Conservation (phyloP, 1,140 invertebrate genomes). For the Holcopasites calliopsidis region DNA sequence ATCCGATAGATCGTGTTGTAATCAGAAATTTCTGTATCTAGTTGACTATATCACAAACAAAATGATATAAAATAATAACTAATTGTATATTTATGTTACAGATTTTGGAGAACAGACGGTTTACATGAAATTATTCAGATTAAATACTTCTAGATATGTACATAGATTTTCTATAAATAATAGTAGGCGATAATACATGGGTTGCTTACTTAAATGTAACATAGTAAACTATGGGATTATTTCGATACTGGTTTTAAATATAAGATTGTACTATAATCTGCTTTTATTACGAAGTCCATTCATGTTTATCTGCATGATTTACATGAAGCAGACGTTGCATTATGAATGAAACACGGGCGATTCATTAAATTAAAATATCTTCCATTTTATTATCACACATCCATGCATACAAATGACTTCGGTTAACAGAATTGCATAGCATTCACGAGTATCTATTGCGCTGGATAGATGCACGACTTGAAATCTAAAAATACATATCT, state of each 20-base stretch:
- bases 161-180: conserved; percentile 54
- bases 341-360: conserved; percentile 38
- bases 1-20: background rate
- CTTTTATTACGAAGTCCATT: conserved; percentile 27
- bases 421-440: conserved; percentile 55
- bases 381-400: conserved; percentile 68
- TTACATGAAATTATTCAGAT: conserved; percentile 35
- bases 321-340: conserved; percentile 2
- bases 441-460: conserved; percentile 26
- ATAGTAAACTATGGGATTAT: conserved; percentile 24
- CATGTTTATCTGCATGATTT: conserved; percentile 31
- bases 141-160: conserved; percentile 49
- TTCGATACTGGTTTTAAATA: conserved; percentile 24
- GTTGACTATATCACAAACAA: background rate
- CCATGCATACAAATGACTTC: conserved; percentile 66
- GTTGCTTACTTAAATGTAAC: conserved; percentile 33
- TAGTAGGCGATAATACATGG: conserved; percentile 33
- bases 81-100: conserved; percentile 46
- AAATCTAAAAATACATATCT: conserved; percentile 45
- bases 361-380: conserved; percentile 71
- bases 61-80: conserved; percentile 16
- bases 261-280: conserved; percentile 44
- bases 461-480: conserved; percentile 22
- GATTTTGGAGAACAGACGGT: conserved; percentile 55
- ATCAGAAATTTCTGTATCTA: too few species aligned